phyloP scores from a whole-genome alignment of 2,113 vertebrate genomes.

The Tautogolabrus adspersus region DNA sequence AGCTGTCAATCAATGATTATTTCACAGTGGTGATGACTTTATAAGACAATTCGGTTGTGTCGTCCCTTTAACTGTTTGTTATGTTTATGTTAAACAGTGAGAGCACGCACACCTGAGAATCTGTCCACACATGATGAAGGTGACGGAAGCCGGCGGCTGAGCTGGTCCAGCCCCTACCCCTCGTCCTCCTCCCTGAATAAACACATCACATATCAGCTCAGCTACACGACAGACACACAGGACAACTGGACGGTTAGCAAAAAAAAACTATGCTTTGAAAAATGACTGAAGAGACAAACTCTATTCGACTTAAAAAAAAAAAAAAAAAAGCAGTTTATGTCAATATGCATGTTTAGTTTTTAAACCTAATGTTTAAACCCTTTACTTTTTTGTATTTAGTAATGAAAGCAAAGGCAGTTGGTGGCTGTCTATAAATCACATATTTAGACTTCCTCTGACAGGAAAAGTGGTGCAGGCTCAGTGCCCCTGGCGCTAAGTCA shows the following conservation, averaged over 20 bases:
- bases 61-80: too few relatives aligned
- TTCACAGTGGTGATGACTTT: not conserved
- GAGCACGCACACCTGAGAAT: slow-evolving; percentile 50
- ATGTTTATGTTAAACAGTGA: slow-evolving; percentile 60
- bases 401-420: not conserved
- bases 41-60: not conserved
- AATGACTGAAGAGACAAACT: too few relatives aligned
- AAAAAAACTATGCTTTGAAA: not conserved
- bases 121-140: slow-evolving; percentile 27
- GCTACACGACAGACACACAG: slow-evolving; percentile 64
- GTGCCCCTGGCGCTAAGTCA: not conserved
- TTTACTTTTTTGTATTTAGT: not conserved
- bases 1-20: too few relatives aligned
- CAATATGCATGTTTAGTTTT: not conserved
- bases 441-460: slow-evolving; percentile 20
- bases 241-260: slow-evolving; percentile 75
- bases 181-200: slow-evolving; percentile 57
- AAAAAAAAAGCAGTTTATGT: too few relatives aligned
- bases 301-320: too few relatives aligned
- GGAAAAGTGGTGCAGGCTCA: slow-evolving; percentile 9
- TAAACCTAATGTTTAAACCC: not conserved
- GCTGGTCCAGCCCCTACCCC: slow-evolving; percentile 80
- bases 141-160: slow-evolving; percentile 43
- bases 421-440: not conserved
- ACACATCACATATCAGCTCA: slow-evolving; percentile 76